Conservation (phyloP, 2,888 invertebrate genomes). For the Scaptomyza flava region DNA sequence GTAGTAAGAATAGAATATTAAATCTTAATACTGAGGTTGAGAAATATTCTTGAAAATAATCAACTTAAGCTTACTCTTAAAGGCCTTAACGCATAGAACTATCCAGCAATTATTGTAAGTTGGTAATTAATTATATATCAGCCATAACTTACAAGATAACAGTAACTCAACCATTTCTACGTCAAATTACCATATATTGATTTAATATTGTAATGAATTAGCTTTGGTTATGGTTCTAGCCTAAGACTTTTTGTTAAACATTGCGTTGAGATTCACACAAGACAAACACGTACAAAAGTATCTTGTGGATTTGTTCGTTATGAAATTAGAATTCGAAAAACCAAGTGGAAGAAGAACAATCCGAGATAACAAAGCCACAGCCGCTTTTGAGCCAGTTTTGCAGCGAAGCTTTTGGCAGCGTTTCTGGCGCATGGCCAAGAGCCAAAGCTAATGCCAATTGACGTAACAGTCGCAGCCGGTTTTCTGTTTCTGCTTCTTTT, state of each 20-base stretch:
- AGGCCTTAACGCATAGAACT: background rate
- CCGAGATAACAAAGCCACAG: slow-evolving; percentile 23
- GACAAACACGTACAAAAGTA: slow-evolving; percentile 21
- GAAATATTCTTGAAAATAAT: background rate
- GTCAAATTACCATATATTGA: background rate
- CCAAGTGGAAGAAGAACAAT: background rate
- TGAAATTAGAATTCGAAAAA: slow-evolving; percentile 48
- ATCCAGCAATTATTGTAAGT: background rate
- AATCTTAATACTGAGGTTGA: background rate
- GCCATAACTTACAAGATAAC: background rate
- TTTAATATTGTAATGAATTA: background rate
- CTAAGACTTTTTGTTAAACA: background rate
- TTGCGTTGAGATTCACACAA: slow-evolving; percentile 10
- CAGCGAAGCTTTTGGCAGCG: slow-evolving; percentile 29
- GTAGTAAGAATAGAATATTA: too few relatives aligned
- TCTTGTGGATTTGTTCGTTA: slow-evolving; percentile 45
- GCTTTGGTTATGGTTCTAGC: background rate
- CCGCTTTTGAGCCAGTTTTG: slow-evolving; percentile 34
- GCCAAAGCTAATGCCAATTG: slow-evolving; percentile 35
- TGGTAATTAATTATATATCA: background rate
- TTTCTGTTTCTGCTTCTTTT: slow-evolving; percentile 8
- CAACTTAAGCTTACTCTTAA: too few relatives aligned
- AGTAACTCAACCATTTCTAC: background rate
- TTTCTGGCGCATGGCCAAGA: slow-evolving; percentile 68
- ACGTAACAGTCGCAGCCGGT: slow-evolving; percentile 58